A percentile compares a stretch with the other conserved stretches of the same genome.
Evolutionary conservation across 2,888 invertebrate species (phyloP).

Genomic region (Lithosia quadra): DNA sequence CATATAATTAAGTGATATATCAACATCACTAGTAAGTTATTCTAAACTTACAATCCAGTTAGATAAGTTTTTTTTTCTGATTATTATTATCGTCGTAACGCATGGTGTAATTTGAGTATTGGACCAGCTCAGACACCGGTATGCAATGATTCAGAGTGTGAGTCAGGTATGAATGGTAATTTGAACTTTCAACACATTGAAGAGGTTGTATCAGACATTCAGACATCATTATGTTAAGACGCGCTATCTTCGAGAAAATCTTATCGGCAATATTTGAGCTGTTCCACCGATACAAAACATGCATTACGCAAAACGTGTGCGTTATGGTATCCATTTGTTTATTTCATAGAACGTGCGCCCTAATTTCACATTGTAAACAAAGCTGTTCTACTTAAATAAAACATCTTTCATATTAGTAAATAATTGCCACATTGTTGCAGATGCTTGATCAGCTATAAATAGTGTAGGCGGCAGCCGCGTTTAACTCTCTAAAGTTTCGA

Average conservation of each 20-base stretch:
- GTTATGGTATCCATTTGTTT: constrained; percentile 15
- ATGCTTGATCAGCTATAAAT: constrained; percentile 51
- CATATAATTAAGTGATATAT: neutral
- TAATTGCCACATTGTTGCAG: constrained; percentile 47
- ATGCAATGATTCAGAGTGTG: constrained; percentile 64
- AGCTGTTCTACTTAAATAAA: constrained; percentile 38
- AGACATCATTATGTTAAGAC: neutral
- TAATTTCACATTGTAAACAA: constrained; percentile 43
- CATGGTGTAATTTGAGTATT: constrained; percentile 35
- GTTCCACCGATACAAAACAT: constrained; percentile 2
- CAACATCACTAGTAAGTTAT: neutral
- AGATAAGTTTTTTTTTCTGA: neutral
- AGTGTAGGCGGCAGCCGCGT: constrained; percentile 47
- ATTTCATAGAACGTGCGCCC: constrained; percentile 40
- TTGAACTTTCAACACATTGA: constrained; percentile 10
- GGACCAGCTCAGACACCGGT: constrained; percentile 43
- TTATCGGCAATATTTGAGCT: neutral
- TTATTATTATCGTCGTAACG: constrained; percentile 24
- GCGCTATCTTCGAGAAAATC: neutral
- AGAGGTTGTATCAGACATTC: constrained; percentile 8
- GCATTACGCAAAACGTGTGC: constrained; percentile 3
- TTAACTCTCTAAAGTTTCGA: constrained; percentile 52
- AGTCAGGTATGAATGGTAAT: constrained; percentile 54
- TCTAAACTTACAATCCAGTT: neutral
- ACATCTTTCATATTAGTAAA: constrained; percentile 32